Percentiles rank a stretch among this genome's conserved stretches.
phyloP scores from a whole-genome alignment of 2,797 vertebrate species.

The Pseudochromis fuscus region DNA sequence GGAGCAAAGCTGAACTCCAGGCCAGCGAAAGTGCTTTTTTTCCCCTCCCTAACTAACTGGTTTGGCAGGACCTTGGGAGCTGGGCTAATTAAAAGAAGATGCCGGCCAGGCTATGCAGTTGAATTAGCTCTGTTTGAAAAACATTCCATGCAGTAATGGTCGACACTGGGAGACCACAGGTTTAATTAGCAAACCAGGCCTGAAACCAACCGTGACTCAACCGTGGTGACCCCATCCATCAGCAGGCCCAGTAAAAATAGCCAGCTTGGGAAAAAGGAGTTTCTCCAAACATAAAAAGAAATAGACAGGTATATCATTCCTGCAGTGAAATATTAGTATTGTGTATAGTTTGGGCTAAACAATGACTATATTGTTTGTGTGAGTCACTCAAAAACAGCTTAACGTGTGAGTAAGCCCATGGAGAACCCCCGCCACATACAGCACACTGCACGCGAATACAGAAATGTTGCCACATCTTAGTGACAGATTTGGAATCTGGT shows the following conservation, averaged over 20 bases:
- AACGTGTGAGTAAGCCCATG: conserved; percentile 5
- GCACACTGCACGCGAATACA: conserved; percentile 38
- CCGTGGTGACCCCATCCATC: conserved; percentile 82
- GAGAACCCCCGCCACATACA: conserved; percentile 19
- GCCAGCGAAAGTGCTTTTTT: conserved; percentile 60
- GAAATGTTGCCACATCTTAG: conserved; percentile 25
- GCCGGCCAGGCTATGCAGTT: conserved; percentile 79
- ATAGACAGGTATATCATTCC: conserved; percentile 62
- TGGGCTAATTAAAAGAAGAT: conserved; percentile 86
- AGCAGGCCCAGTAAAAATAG: conserved; percentile 84
- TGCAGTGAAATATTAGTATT: conserved; percentile 66
- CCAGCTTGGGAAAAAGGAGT: conserved; percentile 84
- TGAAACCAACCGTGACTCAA: conserved; percentile 85
- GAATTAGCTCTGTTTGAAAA: conserved; percentile 85
- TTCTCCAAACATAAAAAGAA: conserved; percentile 76
- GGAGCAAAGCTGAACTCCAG: conserved; percentile 69
- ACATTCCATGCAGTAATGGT: conserved; percentile 86
- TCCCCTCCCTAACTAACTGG: conserved; percentile 75
- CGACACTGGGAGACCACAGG: conserved; percentile 84
- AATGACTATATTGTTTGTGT: conserved; percentile 60
- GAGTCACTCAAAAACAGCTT: conserved; percentile 50
- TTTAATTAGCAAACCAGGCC: conserved; percentile 88
- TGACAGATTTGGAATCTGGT: conserved; percentile 36
- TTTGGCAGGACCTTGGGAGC: conserved; percentile 74
- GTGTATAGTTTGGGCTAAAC: conserved; percentile 56